Evolutionary conservation across 2,797 vertebrate genomes (phyloP), one percentile per base, ranked within the genome.

Genomic region (Pseudotriccus pelzelni): DNA sequence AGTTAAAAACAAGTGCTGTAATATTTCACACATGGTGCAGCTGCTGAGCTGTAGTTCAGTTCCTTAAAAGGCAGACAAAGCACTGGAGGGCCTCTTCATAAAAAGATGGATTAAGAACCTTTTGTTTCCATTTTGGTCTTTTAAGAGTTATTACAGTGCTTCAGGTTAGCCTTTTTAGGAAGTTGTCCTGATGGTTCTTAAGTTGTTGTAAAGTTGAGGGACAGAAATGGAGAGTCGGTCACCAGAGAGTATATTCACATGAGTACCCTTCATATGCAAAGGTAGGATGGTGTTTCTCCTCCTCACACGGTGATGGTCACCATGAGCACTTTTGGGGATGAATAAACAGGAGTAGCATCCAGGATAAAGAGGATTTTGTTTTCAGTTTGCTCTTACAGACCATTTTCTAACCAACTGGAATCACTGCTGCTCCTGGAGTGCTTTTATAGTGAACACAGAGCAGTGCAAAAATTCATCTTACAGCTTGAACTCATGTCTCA

Each of bases 1-100:
- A 84, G 59, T 27, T 63, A 49, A 82, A 92, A 90, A 13, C 66
- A 91, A 95, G 73, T 53, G 55, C 73, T 89, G 0, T 32, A 73
- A 86, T 91, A 94, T 90, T 94, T 95, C 94, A 94, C 55, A 52
- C 34, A 1, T 7, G 43, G 28, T 47, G 32, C 90, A 89, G 87
- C 93, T 92, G 93, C 79, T 8, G 39, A 91, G 76, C 82, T 85
- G 46, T 28, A 85, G 58, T 34, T 94, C 69, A 49, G 64, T 20
- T 78, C 94, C 82, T 89, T 87, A 91, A 88, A 91, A 91, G 84
- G 84, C 72, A 87, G 43, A 36, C 14, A 72, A 68, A 92, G n/a
- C 30, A 69, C 69, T 28, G 32, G 64, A 91, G 74, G 82, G 59
- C 69, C 47, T 94, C 82, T 76, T 83, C 50, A 3, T 28, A 53